A percentile compares a stretch with the other conserved stretches of the same genome.
Conservation (phyloP, 2,113 vertebrate genomes). For the Carlito syrichta region DNA sequence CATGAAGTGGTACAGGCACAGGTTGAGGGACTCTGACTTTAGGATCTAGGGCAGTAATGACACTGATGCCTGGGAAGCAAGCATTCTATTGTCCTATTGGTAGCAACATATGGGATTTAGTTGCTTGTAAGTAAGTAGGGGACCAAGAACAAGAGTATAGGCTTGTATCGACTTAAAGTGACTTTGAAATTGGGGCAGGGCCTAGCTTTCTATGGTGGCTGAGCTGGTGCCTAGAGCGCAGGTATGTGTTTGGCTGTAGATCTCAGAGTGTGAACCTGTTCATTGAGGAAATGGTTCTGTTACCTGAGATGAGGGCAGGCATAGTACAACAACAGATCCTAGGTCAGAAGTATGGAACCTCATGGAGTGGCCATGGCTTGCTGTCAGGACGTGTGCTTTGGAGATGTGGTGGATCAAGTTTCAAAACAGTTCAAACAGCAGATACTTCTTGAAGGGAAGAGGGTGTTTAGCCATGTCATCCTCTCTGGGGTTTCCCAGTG, state of each 20-base stretch:
- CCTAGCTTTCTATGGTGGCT: neutral
- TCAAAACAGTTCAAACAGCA: neutral
- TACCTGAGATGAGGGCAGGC: too few relatives aligned
- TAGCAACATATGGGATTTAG: too few relatives aligned
- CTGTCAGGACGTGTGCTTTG: neutral
- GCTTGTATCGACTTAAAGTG: neutral
- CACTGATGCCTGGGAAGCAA: neutral
- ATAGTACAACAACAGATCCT: neutral
- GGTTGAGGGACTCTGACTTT: neutral
- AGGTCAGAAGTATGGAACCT: neutral
- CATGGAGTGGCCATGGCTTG: neutral
- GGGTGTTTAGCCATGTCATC: neutral
- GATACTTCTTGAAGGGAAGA: neutral
- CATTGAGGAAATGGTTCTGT: neutral
- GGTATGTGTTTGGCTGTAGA: neutral
- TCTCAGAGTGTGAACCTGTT: neutral
- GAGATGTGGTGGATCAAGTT: neutral
- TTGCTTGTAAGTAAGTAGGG: neutral
- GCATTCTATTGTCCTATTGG: neutral
- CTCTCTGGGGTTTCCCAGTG: neutral
- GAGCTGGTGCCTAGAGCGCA: neutral
- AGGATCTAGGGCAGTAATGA: neutral
- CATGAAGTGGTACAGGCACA: neutral
- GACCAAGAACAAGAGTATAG: neutral
- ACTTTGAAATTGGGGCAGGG: neutral